These are phyloP conservation scores for Rapana venosa DNA, from an alignment of 2,888 invertebrate species.

Conservation along the genomic window DNA sequence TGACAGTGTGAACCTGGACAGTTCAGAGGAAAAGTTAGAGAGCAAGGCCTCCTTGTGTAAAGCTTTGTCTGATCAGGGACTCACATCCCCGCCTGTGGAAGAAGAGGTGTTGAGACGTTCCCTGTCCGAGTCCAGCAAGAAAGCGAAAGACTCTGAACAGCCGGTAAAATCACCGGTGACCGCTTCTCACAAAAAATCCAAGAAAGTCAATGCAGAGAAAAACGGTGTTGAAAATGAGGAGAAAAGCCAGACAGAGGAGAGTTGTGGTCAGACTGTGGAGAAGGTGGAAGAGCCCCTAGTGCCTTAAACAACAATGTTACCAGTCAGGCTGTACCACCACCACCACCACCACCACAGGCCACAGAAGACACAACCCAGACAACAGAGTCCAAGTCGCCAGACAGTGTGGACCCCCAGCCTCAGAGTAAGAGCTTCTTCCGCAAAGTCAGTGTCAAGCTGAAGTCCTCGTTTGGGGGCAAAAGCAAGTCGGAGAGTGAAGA, in stretches of 20 bases:
- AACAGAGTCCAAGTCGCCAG: neutral
- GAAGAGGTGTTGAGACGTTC: conserved; percentile 33
- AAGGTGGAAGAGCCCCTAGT: neutral
- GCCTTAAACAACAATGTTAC: neutral
- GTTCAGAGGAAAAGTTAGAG: neutral
- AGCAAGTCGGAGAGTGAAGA: conserved; percentile 52
- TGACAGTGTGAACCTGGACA: neutral
- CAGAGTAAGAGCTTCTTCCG: conserved; percentile 56
- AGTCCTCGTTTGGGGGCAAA: conserved; percentile 53
- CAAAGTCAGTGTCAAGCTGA: conserved; percentile 67
- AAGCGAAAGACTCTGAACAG: neutral
- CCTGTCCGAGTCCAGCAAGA: conserved; percentile 46
- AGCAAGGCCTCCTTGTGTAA: conserved; percentile 21
- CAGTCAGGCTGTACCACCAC: neutral
- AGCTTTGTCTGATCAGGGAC: neutral
- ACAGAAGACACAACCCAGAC: neutral
- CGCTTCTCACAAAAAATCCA: conserved; percentile 4
- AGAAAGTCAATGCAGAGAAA: neutral
- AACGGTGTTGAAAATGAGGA: neutral
- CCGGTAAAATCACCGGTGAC: neutral
- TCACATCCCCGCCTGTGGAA: neutral
- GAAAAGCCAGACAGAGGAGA: neutral
- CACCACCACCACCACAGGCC: neutral
- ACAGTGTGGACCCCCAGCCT: conserved; percentile 8
- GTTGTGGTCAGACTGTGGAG: neutral